Evolutionary conservation across 2,113 vertebrate species (phyloP).

Genomic region (Protobothrops flavoviridis): DNA sequence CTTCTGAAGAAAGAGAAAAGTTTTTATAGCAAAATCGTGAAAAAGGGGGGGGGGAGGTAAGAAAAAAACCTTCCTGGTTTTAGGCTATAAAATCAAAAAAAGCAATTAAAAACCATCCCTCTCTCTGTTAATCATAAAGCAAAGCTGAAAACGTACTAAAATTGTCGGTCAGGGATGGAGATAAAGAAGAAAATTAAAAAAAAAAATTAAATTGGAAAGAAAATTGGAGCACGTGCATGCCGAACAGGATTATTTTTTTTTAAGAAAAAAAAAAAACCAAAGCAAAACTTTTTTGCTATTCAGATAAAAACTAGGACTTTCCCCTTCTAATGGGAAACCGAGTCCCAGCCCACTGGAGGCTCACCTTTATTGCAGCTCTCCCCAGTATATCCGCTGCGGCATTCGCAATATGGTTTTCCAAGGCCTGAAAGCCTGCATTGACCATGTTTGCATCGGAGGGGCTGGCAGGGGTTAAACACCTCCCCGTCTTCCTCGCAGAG

Average conservation of each 20-base stretch:
- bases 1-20: conserved; percentile 52
- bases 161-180: conserved; percentile 11
- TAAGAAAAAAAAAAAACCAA: background rate
- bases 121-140: background rate
- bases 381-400: conserved; percentile 89
- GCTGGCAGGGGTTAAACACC: conserved; percentile 83
- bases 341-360: background rate
- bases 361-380: conserved; percentile 93
- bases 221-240: conserved; percentile 44
- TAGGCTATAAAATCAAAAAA: conserved; percentile 27
- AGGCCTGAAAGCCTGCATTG: conserved; percentile 91
- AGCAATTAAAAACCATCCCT: background rate
- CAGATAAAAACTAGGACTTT: background rate
- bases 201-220: conserved; percentile 18
- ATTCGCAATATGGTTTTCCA: conserved; percentile 95
- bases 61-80: conserved; percentile 33
- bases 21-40: conserved; percentile 49
- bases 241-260: conserved; percentile 47
- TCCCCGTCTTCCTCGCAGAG: conserved; percentile 92
- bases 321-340: background rate
- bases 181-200: background rate
- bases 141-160: background rate
- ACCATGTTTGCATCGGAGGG: conserved; percentile 90
- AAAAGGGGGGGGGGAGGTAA: background rate
- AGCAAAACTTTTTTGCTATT: conserved; percentile 12